Percentiles rank a stretch among this genome's conserved stretches.
phyloP scores from a whole-genome alignment of 1,140 invertebrate species.

The Rhopalosiphum padi region DNA sequence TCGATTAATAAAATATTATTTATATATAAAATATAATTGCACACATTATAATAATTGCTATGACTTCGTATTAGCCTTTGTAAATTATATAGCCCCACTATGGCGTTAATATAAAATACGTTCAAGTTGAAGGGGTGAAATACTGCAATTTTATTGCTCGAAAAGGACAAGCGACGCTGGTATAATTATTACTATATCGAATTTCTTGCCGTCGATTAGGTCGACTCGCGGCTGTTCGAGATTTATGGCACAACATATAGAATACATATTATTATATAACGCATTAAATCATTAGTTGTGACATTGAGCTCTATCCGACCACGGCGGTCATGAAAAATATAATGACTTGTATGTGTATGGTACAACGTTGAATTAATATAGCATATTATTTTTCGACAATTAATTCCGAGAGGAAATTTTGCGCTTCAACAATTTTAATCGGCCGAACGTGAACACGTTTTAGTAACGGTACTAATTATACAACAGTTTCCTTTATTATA shows the following conservation, averaged over 20 bases:
- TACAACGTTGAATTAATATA: not conserved
- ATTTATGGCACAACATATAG: not conserved
- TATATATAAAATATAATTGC: not conserved
- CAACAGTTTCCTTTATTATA: not conserved
- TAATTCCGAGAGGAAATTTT: not conserved
- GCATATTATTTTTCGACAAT: not conserved
- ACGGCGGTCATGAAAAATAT: not conserved
- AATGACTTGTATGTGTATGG: not conserved
- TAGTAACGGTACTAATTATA: not conserved
- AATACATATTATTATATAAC: not conserved
- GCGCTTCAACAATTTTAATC: not conserved
- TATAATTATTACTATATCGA: not conserved
- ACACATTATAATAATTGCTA: not conserved
- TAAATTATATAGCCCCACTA: not conserved
- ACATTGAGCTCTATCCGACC: not conserved
- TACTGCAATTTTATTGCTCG: not conserved
- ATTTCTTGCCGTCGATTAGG: slow-evolving; percentile 12
- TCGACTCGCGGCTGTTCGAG: not conserved
- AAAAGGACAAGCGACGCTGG: not conserved
- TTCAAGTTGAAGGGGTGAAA: not conserved
- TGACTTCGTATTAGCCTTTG: not conserved
- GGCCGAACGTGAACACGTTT: not conserved
- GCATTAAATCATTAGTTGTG: slow-evolving; percentile 20
- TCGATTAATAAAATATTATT: not conserved
- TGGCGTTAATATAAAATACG: not conserved